Conservation (phyloP, 2,888 invertebrate genomes). For the Nephrocerus scutellatus region DNA sequence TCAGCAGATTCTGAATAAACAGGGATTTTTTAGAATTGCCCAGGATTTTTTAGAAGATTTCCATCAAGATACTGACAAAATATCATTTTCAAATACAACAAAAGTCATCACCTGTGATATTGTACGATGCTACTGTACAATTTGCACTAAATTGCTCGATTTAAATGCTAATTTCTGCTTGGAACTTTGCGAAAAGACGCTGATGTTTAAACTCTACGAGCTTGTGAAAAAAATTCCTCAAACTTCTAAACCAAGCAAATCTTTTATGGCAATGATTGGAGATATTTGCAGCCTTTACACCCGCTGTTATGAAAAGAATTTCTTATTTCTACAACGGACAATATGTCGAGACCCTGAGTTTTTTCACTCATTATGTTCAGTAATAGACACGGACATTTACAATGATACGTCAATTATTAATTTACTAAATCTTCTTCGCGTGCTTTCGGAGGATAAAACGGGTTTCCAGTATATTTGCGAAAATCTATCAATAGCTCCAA, state of each 20-base stretch:
- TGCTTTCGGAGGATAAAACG: slow-evolving; percentile 32
- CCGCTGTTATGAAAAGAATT: slow-evolving; percentile 29
- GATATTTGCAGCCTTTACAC: slow-evolving; percentile 39
- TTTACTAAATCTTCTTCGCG: slow-evolving; percentile 21
- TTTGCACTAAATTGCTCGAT: slow-evolving; percentile 26
- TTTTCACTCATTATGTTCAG: slow-evolving; percentile 16
- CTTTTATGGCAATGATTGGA: slow-evolving; percentile 28
- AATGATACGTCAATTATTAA: no score
- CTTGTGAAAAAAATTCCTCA: slow-evolving; percentile 27
- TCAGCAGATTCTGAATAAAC: slow-evolving; percentile 17
- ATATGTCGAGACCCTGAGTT: slow-evolving; percentile 36
- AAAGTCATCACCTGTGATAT: slow-evolving; percentile 30
- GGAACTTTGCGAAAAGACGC: slow-evolving; percentile 27
- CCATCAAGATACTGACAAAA: no score
- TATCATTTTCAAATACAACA: no score
- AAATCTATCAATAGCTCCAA: slow-evolving; percentile 20
- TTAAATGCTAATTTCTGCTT: slow-evolving; percentile 25
- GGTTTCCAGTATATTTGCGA: slow-evolving; percentile 31
- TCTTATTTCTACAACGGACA: slow-evolving; percentile 31
- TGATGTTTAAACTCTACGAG: slow-evolving; percentile 32
- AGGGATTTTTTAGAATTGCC: slow-evolving; percentile 25
- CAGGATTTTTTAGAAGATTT: slow-evolving; percentile 19
- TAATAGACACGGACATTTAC: slow-evolving; percentile 17
- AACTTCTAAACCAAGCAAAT: slow-evolving; percentile 1
- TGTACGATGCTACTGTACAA: slow-evolving; percentile 30